phyloP scores from a whole-genome alignment of 1,140 invertebrate species.

The Fragariocoptes setiger region DNA sequence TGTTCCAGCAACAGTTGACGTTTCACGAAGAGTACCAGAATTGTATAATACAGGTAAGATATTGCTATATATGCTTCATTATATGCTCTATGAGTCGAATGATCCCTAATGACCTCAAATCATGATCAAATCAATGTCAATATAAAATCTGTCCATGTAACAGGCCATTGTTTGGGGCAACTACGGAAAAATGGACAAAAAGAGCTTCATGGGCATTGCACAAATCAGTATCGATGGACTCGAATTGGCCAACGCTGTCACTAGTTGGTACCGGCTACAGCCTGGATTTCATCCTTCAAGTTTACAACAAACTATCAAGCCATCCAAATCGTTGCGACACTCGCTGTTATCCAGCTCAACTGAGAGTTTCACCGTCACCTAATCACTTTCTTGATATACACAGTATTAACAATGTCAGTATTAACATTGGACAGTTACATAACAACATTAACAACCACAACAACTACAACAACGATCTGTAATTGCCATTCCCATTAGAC shows the following conservation, averaged over 20 bases:
- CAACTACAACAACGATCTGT: too few species aligned
- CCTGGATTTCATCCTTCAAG: conserved; percentile 83
- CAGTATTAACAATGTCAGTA: too few species aligned
- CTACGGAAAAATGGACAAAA: conserved; percentile 74
- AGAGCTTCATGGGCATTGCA: conserved; percentile 94
- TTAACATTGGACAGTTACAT: too few species aligned
- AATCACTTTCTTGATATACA: too few species aligned
- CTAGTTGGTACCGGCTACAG: conserved; percentile 97
- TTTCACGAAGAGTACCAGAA: conserved; percentile 66
- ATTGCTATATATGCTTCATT: conserved; percentile 1
- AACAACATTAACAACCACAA: too few species aligned
- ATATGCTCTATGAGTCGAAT: not conserved
- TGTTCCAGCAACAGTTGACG: conserved; percentile 70
- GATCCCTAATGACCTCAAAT: not conserved
- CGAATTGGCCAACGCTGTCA: conserved; percentile 71
- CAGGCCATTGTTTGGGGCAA: conserved; percentile 95
- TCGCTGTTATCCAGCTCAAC: conserved; percentile 17
- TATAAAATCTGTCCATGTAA: too few species aligned
- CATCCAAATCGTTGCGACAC: conserved; percentile 20
- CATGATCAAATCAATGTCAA: not conserved
- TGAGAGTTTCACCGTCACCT: conserved; percentile 14
- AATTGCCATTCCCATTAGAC: too few species aligned
- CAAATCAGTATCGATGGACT: conserved; percentile 90
- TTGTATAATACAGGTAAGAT: conserved; percentile 62
- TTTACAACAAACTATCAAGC: conserved; percentile 38